These are phyloP conservation scores for Gryllus bimaculatus DNA, from an alignment of 1,140 invertebrate genomes.

Conservation along the genomic window DNA sequence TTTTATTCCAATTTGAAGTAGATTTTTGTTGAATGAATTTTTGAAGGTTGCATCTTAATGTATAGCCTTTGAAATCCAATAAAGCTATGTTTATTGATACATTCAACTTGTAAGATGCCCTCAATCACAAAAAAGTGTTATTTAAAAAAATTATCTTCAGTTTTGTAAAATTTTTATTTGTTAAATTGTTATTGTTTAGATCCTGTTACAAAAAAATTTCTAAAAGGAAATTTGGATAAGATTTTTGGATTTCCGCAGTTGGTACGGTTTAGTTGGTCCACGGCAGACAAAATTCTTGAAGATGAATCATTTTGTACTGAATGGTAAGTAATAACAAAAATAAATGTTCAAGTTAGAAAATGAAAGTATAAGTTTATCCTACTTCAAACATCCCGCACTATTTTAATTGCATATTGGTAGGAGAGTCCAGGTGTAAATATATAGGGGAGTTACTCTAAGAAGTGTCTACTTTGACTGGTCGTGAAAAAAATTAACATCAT, in stretches of 20 bases:
- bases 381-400: background rate
- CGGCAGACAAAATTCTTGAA: conserved; percentile 72
- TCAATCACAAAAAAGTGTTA: too few relatives aligned
- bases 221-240: conserved; percentile 69
- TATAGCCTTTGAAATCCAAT: too few relatives aligned
- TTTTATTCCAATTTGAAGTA: too few relatives aligned
- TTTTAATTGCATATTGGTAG: background rate
- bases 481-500: too few relatives aligned
- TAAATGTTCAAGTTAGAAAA: background rate
- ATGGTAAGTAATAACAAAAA: conserved; percentile 41
- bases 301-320: conserved; percentile 61
- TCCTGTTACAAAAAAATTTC: conserved; percentile 89
- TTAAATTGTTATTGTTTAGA: conserved; percentile 48
- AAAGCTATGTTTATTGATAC: too few relatives aligned
- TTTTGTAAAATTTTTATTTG: too few relatives aligned
- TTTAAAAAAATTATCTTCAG: background rate
- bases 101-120: too few relatives aligned
- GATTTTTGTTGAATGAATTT: too few relatives aligned
- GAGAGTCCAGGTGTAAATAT: background rate
- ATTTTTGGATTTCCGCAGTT: conserved; percentile 93
- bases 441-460: background rate
- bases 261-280: conserved; percentile 98
- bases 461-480: background rate
- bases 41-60: too few relatives aligned
- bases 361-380: background rate